These are phyloP conservation scores for Lasioglossum leucozonium DNA, from an alignment of 2,888 invertebrate genomes.

Conservation along the genomic window DNA sequence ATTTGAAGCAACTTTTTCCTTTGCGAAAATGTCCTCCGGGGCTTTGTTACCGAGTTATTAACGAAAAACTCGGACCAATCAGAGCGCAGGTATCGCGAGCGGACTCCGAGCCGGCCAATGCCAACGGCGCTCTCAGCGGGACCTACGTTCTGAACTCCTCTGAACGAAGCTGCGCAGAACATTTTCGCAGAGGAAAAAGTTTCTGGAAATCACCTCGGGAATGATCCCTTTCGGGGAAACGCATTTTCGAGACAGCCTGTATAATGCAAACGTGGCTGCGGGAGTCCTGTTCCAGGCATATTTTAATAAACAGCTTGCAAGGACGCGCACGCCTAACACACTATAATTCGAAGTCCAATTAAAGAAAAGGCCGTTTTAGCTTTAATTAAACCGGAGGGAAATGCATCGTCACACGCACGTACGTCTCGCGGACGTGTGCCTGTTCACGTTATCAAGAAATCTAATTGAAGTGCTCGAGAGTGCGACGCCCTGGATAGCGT, in stretches of 20 bases:
- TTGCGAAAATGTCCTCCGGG: too few relatives aligned
- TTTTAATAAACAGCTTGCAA: neutral
- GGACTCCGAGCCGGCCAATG: too few relatives aligned
- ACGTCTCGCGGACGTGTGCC: conserved; percentile 35
- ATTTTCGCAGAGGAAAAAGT: too few relatives aligned
- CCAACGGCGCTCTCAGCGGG: too few relatives aligned
- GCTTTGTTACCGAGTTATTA: too few relatives aligned
- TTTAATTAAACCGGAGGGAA: conserved; percentile 68
- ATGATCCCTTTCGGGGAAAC: too few relatives aligned
- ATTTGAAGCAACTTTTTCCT: too few relatives aligned
- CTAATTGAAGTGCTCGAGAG: conserved; percentile 62
- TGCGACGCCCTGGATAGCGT: neutral
- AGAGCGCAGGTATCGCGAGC: too few relatives aligned
- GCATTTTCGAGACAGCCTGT: neutral
- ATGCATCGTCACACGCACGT: conserved; percentile 59
- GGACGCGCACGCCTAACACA: neutral
- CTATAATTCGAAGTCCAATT: conserved; percentile 48
- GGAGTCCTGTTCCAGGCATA: neutral
- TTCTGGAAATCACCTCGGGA: too few relatives aligned
- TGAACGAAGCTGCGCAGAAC: too few relatives aligned
- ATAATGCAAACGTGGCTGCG: neutral
- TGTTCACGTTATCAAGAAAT: conserved; percentile 64
- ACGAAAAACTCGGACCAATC: too few relatives aligned
- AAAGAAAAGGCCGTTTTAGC: conserved; percentile 56
- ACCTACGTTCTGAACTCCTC: too few relatives aligned